phyloP scores from a whole-genome alignment of 2,888 invertebrate genomes.

The Thyatira batis region DNA sequence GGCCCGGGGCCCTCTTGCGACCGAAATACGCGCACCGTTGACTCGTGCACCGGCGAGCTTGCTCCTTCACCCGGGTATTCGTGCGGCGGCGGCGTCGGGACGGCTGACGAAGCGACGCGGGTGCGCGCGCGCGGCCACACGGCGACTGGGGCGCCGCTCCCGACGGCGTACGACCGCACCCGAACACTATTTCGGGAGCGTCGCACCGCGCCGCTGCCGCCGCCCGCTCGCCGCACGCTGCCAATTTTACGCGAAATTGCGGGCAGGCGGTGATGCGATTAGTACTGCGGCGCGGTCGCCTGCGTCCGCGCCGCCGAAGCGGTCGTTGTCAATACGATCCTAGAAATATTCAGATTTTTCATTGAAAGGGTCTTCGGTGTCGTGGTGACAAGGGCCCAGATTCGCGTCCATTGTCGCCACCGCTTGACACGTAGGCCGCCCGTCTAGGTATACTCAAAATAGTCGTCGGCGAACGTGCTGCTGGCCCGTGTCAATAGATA shows the following conservation, averaged over 20 bases:
- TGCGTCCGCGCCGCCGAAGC: constrained; percentile 51
- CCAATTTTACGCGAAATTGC: constrained; percentile 83
- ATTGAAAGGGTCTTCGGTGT: constrained; percentile 43
- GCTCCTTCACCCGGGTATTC: constrained; percentile 61
- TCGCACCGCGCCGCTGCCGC: constrained; percentile 74
- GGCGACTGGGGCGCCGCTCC: constrained; percentile 78
- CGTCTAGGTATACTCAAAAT: constrained; percentile 59
- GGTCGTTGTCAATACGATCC: constrained; percentile 40
- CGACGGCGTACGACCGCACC: constrained; percentile 77
- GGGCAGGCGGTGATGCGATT: constrained; percentile 82
- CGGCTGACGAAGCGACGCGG: constrained; percentile 74
- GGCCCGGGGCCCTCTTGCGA: constrained; percentile 76
- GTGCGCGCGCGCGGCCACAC: constrained; percentile 80
- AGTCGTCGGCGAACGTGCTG: constrained; percentile 65
- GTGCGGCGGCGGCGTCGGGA: constrained; percentile 61
- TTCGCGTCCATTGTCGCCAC: constrained; percentile 25
- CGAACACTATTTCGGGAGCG: constrained; percentile 82
- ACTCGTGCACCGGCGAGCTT: constrained; percentile 63
- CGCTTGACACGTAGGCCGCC: constrained; percentile 53
- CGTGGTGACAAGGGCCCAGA: constrained; percentile 31
- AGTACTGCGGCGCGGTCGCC: constrained; percentile 66
- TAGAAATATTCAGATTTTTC: constrained; percentile 48
- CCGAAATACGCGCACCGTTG: constrained; percentile 77
- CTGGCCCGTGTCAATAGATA: constrained; percentile 75
- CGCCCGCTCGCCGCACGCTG: constrained; percentile 78